Evolutionary conservation across 1,140 invertebrate species (phyloP).

Genomic region (Lepidurus couesii): DNA sequence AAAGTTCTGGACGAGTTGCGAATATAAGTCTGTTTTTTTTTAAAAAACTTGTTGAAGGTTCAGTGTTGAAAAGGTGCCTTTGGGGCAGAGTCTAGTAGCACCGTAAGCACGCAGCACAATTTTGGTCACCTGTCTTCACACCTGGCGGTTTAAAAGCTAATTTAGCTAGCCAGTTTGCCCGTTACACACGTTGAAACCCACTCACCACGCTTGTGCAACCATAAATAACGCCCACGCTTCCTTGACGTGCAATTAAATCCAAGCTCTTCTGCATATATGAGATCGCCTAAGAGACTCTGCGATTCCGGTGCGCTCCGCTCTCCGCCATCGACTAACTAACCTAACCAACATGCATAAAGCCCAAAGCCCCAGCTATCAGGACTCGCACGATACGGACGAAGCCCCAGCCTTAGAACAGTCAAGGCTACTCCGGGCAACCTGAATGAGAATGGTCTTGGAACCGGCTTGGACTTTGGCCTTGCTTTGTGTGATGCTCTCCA

Average conservation of each 20-base stretch:
- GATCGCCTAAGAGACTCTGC: background rate
- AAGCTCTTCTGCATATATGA: background rate
- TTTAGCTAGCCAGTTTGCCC: background rate
- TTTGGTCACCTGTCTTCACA: conserved; percentile 17
- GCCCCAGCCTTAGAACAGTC: background rate
- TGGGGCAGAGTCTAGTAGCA: background rate
- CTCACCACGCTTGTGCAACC: background rate
- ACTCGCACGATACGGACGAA: background rate
- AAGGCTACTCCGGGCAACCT: conserved; percentile 11
- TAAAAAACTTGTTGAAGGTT: background rate
- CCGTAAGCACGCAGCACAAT: background rate
- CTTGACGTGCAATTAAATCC: conserved; percentile 14
- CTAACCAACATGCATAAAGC: conserved; percentile 11
- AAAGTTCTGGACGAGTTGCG: background rate
- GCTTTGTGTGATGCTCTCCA: background rate
- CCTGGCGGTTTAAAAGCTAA: background rate
- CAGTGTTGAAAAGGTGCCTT: conserved; percentile 9
- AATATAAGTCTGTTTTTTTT: background rate
- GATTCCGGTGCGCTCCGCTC: background rate
- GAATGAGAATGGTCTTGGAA: background rate
- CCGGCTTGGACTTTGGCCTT: conserved; percentile 17
- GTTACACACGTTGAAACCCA: conserved; percentile 1
- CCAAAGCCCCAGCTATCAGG: background rate
- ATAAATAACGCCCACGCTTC: background rate
- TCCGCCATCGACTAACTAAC: background rate